Evolutionary conservation across 2,888 invertebrate genomes (phyloP).

Genomic region (Timandra comae): DNA sequence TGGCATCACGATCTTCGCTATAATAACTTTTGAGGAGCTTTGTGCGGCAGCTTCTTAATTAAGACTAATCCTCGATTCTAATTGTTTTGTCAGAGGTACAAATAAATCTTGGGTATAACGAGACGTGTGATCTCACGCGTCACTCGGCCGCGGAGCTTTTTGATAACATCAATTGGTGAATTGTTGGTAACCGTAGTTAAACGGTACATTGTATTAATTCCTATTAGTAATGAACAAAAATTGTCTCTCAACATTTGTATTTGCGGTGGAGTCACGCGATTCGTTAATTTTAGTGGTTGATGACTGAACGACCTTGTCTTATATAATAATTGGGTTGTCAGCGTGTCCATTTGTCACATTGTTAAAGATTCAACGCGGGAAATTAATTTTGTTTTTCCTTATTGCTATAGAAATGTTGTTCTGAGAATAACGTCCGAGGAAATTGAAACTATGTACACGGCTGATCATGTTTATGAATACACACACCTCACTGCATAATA

Average conservation of each 20-base stretch:
- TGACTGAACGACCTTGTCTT: constrained; percentile 6
- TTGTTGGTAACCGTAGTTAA: constrained; percentile 12
- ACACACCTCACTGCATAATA: too few relatives aligned
- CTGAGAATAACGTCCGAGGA: too few relatives aligned
- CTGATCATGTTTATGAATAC: too few relatives aligned
- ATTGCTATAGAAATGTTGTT: constrained; percentile 4
- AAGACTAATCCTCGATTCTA: constrained; percentile 14
- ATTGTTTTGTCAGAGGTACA: constrained; percentile 14
- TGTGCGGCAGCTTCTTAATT: constrained; percentile 13
- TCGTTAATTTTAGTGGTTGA: constrained; percentile 7
- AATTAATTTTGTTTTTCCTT: constrained; percentile 6
- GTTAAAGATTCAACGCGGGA: constrained; percentile 6
- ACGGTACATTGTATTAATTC: constrained; percentile 19
- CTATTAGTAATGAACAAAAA: constrained; percentile 14
- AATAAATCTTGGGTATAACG: constrained; percentile 7
- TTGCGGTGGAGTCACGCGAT: constrained; percentile 17
- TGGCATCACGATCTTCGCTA: constrained; percentile 8
- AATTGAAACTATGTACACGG: too few relatives aligned
- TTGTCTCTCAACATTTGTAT: constrained; percentile 4
- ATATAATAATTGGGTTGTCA: constrained; percentile 4
- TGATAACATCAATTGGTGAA: constrained; percentile 15
- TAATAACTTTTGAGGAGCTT: constrained; percentile 12
- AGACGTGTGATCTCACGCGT: constrained; percentile 15
- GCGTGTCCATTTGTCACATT: constrained; percentile 2
- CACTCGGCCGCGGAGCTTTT: constrained; percentile 11